These are phyloP conservation scores for Acrossocheilus wenchowensis DNA, from an alignment of 2,797 vertebrate genomes.

Conservation along the genomic window DNA sequence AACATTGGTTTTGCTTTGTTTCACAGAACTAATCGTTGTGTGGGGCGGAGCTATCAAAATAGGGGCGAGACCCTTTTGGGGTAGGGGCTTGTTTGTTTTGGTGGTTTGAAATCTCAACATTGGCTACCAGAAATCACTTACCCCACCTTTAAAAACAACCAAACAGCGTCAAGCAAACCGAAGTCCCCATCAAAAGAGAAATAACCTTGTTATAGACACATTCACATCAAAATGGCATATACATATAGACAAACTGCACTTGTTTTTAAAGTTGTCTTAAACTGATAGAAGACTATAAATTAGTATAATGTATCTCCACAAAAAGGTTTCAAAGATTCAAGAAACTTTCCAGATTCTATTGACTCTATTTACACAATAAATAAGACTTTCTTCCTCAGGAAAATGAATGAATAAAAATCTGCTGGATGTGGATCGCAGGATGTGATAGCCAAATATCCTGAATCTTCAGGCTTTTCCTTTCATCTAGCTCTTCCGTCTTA, in stretches of 20 bases:
- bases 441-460: slow-evolving; percentile 71
- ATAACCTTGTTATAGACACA: background rate
- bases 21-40: too few species aligned
- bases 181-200: slow-evolving; percentile 74
- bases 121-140: too few species aligned
- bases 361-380: slow-evolving; percentile 48
- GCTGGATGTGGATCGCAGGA: background rate
- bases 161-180: slow-evolving; percentile 71
- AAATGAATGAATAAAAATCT: background rate
- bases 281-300: slow-evolving; percentile 67
- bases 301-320: slow-evolving; percentile 74
- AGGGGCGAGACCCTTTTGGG: too few species aligned
- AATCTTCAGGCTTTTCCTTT: background rate
- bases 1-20: too few species aligned
- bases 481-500: slow-evolving; percentile 49
- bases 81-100: too few species aligned
- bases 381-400: background rate
- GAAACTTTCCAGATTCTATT: slow-evolving; percentile 44
- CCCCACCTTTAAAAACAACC: slow-evolving; percentile 67
- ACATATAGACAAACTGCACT: slow-evolving; percentile 27
- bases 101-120: too few species aligned
- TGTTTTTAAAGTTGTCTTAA: background rate
- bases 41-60: too few species aligned
- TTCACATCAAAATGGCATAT: slow-evolving; percentile 4
- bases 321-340: slow-evolving; percentile 6